Conservation (phyloP, 2,888 invertebrate species). For the Camponotus fellah region DNA sequence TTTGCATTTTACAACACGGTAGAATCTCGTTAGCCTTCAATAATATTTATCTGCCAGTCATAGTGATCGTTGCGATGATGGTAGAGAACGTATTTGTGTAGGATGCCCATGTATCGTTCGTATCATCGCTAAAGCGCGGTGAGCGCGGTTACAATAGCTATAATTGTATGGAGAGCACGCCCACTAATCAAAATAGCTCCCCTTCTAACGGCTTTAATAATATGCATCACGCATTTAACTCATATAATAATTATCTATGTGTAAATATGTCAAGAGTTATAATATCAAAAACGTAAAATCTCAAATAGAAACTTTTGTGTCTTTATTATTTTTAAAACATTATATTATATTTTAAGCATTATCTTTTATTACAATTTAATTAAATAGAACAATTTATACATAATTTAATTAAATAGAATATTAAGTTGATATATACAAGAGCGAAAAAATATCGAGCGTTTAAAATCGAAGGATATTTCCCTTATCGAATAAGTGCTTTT, state of each 20-base stretch:
- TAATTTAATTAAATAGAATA: not conserved
- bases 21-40: conserved; percentile 50
- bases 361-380: not conserved
- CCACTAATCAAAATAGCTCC: conserved; percentile 38
- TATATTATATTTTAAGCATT: not conserved
- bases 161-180: conserved; percentile 37
- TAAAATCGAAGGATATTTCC: not conserved
- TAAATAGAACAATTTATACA: not conserved
- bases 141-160: conserved; percentile 33
- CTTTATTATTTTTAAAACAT: not conserved
- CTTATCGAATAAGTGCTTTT: not conserved
- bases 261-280: not conserved
- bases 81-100: conserved; percentile 37
- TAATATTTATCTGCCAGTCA: conserved; percentile 56
- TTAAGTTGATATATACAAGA: not conserved
- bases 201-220: conserved; percentile 31
- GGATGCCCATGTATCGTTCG: conserved; percentile 23
- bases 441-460: not conserved
- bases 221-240: conserved; percentile 16
- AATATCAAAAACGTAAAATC: not conserved
- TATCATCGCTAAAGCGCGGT: conserved; percentile 44
- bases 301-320: not conserved
- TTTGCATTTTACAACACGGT: conserved; percentile 44
- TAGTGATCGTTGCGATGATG: conserved; percentile 42
- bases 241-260: conserved; percentile 13